phyloP scores from a whole-genome alignment of 2,113 vertebrate genomes.

The Siphamia tubifer region DNA sequence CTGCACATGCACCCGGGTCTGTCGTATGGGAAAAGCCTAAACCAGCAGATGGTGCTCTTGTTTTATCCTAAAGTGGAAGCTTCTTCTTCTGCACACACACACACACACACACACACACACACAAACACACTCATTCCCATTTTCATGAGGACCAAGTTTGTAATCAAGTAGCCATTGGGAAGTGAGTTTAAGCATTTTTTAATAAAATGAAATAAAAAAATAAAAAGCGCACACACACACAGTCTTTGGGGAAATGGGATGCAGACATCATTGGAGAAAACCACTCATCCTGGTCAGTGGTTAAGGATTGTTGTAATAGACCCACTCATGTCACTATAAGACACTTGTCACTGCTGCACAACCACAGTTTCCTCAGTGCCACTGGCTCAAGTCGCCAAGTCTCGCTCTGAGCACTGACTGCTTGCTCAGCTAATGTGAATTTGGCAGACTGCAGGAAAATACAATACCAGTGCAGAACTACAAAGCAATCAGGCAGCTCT shows the following conservation, averaged over 20 bases:
- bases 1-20: not conserved
- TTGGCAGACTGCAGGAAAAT: conserved; percentile 37
- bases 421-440: conserved; percentile 40
- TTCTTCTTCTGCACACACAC: not conserved
- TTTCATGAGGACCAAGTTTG: no score
- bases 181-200: no score
- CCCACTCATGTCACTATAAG: not conserved
- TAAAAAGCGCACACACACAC: not conserved
- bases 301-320: not conserved
- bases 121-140: no score
- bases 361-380: not conserved
- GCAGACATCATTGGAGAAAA: conserved; percentile 69
- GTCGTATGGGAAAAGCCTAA: not conserved
- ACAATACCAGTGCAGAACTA: conserved; percentile 25
- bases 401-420: not conserved
- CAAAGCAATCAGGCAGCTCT: conserved; percentile 2
- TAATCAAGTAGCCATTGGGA: no score
- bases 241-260: conserved; percentile 60
- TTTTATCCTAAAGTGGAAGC: not conserved
- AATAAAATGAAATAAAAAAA: no score
- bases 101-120: not conserved
- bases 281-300: conserved; percentile 2
- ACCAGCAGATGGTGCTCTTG: conserved; percentile 66
- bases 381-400: not conserved
- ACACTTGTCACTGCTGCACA: not conserved